phyloP scores from a whole-genome alignment of 2,113 vertebrate genomes.

The Urocitellus parryii region DNA sequence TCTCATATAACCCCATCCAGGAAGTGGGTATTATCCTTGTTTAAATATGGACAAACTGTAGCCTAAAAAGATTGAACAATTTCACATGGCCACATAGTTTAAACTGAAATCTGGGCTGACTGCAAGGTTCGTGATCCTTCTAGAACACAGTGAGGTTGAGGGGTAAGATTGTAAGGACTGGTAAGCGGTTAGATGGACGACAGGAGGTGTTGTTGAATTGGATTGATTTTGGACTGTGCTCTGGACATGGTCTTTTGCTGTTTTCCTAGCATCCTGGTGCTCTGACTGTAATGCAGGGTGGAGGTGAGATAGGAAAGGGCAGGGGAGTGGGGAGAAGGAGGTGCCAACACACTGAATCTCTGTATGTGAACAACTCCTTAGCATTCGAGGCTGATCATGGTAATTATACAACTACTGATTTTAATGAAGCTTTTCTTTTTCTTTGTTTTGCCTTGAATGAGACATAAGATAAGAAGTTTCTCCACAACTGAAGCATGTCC shows the following conservation, averaged over 20 bases:
- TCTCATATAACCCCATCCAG: neutral
- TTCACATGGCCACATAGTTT: neutral
- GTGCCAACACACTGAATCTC: rapidly evolving
- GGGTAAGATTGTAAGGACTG: neutral
- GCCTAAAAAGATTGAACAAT: neutral
- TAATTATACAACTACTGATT: neutral
- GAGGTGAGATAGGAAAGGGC: neutral
- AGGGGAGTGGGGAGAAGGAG: rapidly evolving
- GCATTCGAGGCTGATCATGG: neutral
- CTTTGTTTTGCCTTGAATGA: neutral
- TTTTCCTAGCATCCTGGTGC: too few species aligned
- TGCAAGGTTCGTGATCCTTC: neutral
- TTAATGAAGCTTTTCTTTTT: neutral
- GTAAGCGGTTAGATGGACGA: rapidly evolving
- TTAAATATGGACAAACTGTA: neutral
- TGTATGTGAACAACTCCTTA: neutral
- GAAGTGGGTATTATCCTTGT: neutral
- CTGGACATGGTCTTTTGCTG: rapidly evolving
- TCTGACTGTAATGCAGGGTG: neutral
- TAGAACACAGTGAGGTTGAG: rapidly evolving
- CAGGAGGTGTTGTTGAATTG: neutral
- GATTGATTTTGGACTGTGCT: too few species aligned
- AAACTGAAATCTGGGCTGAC: neutral
- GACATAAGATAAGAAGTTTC: neutral
- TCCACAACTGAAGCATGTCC: rapidly evolving